Base-by-base conservation (phyloP, 1,140 invertebrate genomes). In the Drosophila neocordata region DNA sequence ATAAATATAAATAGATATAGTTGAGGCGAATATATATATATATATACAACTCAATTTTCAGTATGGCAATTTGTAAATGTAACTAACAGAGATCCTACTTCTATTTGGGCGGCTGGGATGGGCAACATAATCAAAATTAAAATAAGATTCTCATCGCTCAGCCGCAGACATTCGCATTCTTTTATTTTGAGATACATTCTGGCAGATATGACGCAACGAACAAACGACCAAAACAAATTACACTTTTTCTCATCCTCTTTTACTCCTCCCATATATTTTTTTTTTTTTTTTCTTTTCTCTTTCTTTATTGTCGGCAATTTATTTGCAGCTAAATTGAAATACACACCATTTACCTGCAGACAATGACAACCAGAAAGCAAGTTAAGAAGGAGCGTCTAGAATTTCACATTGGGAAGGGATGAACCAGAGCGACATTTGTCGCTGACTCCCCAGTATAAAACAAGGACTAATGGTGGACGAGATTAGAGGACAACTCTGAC, bases 131-230 rank as follows among this genome's bases (percentile, higher is more conserved):
- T 83, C 83, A 88, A 87, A 87, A 87, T 87, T 87, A 87, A 88
- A 87, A 87, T 87, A 87, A 87, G 83, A 88, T 79, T 77, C 83
- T 83, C 83, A 87, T 87, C 79, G 71, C 83, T 87, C 83, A 88
- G 76, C 44, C 65, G 76, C 83, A 87, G 82, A 76, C 71, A 67
- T 35, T 44, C 22, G 41, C 73, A 48, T 48, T 48, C 41, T 48
- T 48, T 48, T 48, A 48, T 48, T 48, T 48, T 48, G 9, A 71
- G 68, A 87, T 88, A 87, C 82, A 88, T 73, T 83, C 68, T 31
- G 31, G 51, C 75, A 88, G 83, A 88, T 87, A 87, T 88, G 83
- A 87, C 83, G 76, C 75, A 69, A 55, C 52, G 58, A 79, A 88
- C 83, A 87, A 87, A 87, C 83, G 83, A 87, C 68, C 64, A 79